A percentile compares a stretch with the other conserved stretches of the same genome.
Evolutionary conservation across 2,797 vertebrate species (phyloP).

Genomic region (Menidia menidia): DNA sequence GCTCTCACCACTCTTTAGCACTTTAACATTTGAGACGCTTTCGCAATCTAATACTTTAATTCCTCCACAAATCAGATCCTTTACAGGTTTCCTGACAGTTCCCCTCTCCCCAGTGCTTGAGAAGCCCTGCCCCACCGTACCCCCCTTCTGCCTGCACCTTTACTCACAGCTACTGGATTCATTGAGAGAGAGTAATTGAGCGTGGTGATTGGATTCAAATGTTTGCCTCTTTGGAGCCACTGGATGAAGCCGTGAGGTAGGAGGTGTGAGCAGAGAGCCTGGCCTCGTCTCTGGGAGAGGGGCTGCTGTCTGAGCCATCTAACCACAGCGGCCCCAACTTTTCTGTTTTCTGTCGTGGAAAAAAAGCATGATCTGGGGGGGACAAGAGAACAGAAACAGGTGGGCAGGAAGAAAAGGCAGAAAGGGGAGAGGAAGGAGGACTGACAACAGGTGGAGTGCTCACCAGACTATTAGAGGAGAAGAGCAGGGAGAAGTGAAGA

Average conservation of each 20-base stretch:
- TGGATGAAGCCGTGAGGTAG: slow-evolving; percentile 27
- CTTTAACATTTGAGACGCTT: background rate
- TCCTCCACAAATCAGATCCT: background rate
- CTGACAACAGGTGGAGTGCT: slow-evolving; percentile 9
- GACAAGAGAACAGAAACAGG: slow-evolving; percentile 1
- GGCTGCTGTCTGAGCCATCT: slow-evolving; percentile 46
- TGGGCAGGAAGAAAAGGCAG: background rate
- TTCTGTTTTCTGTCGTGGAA: slow-evolving; percentile 20
- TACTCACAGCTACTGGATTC: slow-evolving; percentile 13
- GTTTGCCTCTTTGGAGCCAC: slow-evolving; percentile 46
- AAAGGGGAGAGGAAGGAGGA: background rate
- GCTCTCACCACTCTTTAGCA: background rate
- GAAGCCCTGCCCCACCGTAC: slow-evolving; percentile 1
- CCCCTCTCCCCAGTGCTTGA: background rate
- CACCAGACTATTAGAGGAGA: slow-evolving; percentile 2
- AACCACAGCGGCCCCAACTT: slow-evolving; percentile 40
- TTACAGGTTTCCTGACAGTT: slow-evolving; percentile 12
- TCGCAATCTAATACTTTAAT: background rate
- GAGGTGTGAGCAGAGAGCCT: slow-evolving; percentile 35
- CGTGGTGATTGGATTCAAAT: slow-evolving; percentile 41
- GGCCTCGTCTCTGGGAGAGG: slow-evolving; percentile 43
- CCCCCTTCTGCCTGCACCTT: slow-evolving; percentile 32
- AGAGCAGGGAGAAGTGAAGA: slow-evolving; percentile 25
- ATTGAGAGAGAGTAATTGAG: slow-evolving; percentile 43
- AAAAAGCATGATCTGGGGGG: slow-evolving; percentile 9